Base-by-base conservation (phyloP, 2,888 invertebrate genomes). In the Hyposoter dolosus region DNA sequence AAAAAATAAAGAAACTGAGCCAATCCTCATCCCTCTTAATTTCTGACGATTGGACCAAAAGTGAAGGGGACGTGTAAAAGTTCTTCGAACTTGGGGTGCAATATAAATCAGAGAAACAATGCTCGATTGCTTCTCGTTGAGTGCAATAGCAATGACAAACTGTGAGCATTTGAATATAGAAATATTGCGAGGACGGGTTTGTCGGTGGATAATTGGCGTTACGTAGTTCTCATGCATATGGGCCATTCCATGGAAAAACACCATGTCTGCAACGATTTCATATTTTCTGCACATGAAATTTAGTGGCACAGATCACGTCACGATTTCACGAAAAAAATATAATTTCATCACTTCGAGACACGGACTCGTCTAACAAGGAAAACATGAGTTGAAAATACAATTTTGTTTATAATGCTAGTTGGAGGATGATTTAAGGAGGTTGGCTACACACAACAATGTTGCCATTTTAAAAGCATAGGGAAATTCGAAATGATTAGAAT, bases 31-130 rank as follows among this genome's bases (percentile, higher is more conserved):
- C 28, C 45, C 66, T 50, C 50, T 23, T 43, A 2, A 2, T 66
- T 45, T 63, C 66, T 80, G n/a, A 9, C 28, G 40, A 35, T n/a
- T 68, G 35, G 50, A 47, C 43, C 12, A 50, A 68, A 50, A 43
- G 6, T 12, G 19, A 56, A 40, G 47, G 47, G 71, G 40, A 45
- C 43, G 60, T 9, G 69, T 45, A 43, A 40, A 68, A 65, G 50
- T 78, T 68, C 35, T 47, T 35, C 19, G 15, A 65, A 53, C 32
- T 43, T 50, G 47, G 74, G 71, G 47, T 79, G 74, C 17, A 77
- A 78, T 68, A 77, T 76, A 80, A 85, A 85, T 83, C 76, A 50
- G 66, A 76, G 80, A 83, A 83, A 85, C 85, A 85, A 85, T 83
- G 72, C 68, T 75, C 28, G 65, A 63, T 56, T 53, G 72, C 65